phyloP scores from a whole-genome alignment of 2,113 vertebrate genomes.

The Plestiodon gilberti region DNA sequence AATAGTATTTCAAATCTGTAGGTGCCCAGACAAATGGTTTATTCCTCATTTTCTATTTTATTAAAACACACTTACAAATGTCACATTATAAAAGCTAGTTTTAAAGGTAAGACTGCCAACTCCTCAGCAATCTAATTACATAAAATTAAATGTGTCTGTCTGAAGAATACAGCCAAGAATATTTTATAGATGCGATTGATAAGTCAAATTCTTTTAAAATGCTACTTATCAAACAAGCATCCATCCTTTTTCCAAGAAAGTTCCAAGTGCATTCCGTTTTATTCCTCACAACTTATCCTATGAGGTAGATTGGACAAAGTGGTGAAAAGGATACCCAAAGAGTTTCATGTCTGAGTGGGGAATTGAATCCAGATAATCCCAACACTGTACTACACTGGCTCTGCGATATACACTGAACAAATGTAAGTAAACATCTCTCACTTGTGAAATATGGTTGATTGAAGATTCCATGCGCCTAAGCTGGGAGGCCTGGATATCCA shows the following conservation, averaged over 20 bases:
- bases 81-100: background rate
- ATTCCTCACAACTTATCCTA: background rate
- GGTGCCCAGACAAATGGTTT: background rate
- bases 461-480: slow-evolving; percentile 98
- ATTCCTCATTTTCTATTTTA: background rate
- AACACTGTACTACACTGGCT: background rate
- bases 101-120: background rate
- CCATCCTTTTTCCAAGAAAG: background rate
- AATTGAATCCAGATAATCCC: background rate
- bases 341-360: background rate
- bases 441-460: slow-evolving; percentile 99
- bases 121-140: background rate
- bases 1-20: background rate
- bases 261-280: no score
- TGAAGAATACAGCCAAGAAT: background rate
- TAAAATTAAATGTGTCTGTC: background rate
- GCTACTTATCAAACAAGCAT: background rate
- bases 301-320: background rate
- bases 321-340: no score
- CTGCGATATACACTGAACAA: background rate
- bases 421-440: slow-evolving; percentile 59
- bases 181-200: background rate
- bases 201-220: background rate
- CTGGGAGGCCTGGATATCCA: slow-evolving; percentile 98
- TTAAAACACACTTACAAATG: no score